A percentile compares a stretch with the other conserved stretches of the same genome.
phyloP scores from a whole-genome alignment of 2,888 invertebrate genomes.

The Stenodema calcarata region DNA sequence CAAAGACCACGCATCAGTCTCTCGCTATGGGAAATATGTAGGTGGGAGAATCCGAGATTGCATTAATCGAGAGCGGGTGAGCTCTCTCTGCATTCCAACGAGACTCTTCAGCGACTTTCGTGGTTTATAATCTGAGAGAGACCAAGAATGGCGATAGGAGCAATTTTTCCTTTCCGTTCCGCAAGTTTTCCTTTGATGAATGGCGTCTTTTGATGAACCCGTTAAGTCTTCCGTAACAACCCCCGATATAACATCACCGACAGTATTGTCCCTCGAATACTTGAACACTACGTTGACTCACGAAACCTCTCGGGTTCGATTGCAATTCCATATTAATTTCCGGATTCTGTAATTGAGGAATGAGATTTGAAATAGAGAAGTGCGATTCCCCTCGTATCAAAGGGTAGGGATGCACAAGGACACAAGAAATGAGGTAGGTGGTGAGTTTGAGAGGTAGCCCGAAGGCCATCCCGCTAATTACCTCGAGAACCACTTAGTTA shows the following conservation, averaged over 20 bases:
- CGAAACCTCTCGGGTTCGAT: too few relatives aligned
- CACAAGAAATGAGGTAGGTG: neutral
- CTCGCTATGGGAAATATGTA: neutral
- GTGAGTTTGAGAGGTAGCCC: slow-evolving; percentile 38
- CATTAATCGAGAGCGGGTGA: neutral
- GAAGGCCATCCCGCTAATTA: slow-evolving; percentile 34
- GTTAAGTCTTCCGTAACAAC: slow-evolving; percentile 41
- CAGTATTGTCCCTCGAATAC: too few relatives aligned
- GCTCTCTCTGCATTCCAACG: neutral
- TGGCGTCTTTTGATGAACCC: neutral
- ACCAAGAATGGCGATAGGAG: neutral
- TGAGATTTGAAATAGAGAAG: too few relatives aligned
- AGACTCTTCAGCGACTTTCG: neutral
- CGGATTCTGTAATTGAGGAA: neutral
- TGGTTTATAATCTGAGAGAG: neutral
- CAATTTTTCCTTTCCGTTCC: neutral
- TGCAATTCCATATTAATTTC: slow-evolving; percentile 23
- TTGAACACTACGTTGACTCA: too few relatives aligned
- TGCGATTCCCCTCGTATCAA: neutral
- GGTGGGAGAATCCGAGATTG: neutral
- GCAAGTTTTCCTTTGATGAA: neutral
- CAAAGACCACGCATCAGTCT: neutral
- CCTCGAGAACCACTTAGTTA: slow-evolving; percentile 28
- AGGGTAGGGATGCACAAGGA: neutral
- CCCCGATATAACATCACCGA: too few relatives aligned